Evolutionary conservation across 2,797 vertebrate genomes (phyloP).

Genomic region (Acestrorhynchus altus): DNA sequence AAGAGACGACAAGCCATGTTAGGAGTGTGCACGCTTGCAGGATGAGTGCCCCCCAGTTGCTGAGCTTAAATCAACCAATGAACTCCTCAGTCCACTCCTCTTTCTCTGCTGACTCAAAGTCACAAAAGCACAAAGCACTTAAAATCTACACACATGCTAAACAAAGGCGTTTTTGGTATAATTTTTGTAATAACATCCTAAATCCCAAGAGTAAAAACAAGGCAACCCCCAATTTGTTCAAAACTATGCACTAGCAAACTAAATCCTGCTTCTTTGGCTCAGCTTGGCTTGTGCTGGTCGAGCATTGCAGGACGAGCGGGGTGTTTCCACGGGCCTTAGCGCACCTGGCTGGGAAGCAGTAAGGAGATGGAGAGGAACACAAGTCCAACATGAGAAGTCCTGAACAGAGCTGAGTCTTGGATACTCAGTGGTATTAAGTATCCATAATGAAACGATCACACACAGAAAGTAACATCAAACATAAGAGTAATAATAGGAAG

Average conservation of each 20-base stretch:
- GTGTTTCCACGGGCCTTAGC: neutral
- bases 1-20: conserved; percentile 20
- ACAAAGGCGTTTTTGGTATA: conserved; percentile 55
- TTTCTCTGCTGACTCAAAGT: conserved; percentile 52
- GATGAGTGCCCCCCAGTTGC: conserved; percentile 3
- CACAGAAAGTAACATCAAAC: conserved; percentile 34
- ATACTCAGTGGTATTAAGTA: conserved; percentile 35
- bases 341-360: neutral
- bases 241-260: neutral
- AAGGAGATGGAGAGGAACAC: neutral
- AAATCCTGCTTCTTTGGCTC: conserved; percentile 38
- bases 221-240: neutral
- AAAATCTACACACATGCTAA: conserved; percentile 50
- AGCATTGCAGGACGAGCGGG: neutral
- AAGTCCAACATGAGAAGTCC: conserved; percentile 17
- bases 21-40: neutral
- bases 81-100: conserved; percentile 53
- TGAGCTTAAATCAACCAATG: conserved; percentile 60
- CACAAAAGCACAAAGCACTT: conserved; percentile 5
- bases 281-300: conserved; percentile 21
- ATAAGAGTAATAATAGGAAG: conserved; percentile 38
- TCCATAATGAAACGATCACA: conserved; percentile 18
- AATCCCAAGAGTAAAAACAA: too few species aligned
- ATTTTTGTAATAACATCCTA: too few species aligned
- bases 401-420: conserved; percentile 29